These are phyloP conservation scores for Drosophila affinis DNA, from an alignment of 2,888 invertebrate species.

Conservation along the genomic window DNA sequence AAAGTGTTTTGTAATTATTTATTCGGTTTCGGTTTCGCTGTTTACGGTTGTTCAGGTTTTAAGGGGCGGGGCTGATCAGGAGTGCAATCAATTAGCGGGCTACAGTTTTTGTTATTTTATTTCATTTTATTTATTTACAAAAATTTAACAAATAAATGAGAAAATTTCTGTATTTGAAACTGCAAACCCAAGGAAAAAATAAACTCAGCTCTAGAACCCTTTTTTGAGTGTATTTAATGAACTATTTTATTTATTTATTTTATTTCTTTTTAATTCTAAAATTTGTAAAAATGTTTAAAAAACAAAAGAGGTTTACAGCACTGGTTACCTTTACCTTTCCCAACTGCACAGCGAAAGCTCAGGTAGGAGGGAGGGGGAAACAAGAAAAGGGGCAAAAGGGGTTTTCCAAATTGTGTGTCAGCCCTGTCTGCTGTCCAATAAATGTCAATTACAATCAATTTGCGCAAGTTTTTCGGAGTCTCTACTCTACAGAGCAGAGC, in stretches of 20 bases:
- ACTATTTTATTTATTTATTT: too few species aligned
- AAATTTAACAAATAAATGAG: neutral
- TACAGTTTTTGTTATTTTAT: neutral
- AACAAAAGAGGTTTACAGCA: too few species aligned
- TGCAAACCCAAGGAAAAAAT: too few species aligned
- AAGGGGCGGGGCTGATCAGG: neutral
- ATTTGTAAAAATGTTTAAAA: too few species aligned
- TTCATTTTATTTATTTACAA: neutral
- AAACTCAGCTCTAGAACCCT: too few species aligned
- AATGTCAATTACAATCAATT: conserved; percentile 82
- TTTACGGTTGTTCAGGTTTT: neutral
- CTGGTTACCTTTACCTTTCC: neutral
- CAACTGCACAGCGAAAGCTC: neutral
- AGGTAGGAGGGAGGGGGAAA: conserved; percentile 2
- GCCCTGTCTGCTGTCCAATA: conserved; percentile 78
- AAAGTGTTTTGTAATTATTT: neutral
- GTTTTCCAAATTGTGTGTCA: conserved; percentile 44
- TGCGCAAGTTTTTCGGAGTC: conserved; percentile 52
- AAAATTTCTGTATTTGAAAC: too few species aligned
- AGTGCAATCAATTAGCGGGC: neutral
- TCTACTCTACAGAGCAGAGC: conserved; percentile 9
- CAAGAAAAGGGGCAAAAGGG: conserved; percentile 23
- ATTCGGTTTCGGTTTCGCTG: neutral
- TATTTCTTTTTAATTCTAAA: too few species aligned
- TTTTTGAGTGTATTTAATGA: too few species aligned